These are phyloP conservation scores for Zalophus californianus DNA, from an alignment of 2,797 vertebrate genomes.

Conservation along the genomic window DNA sequence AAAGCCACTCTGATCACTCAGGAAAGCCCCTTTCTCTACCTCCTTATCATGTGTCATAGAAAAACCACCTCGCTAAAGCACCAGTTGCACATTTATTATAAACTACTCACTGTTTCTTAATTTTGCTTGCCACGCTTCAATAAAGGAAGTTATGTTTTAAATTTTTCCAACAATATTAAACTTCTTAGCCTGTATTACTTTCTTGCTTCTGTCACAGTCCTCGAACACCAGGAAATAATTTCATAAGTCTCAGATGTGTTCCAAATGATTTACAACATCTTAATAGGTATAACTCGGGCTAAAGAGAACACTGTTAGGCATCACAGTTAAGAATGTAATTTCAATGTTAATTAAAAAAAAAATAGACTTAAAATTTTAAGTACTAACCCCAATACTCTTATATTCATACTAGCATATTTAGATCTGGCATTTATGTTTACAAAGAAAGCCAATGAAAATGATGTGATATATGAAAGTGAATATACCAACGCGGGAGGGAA, in stretches of 20 bases:
- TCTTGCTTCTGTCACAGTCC: background rate
- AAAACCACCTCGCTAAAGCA: background rate
- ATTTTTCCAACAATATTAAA: background rate
- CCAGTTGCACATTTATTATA: background rate
- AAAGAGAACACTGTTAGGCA: background rate
- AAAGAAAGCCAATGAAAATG: background rate
- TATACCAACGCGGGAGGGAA: background rate
- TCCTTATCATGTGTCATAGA: background rate
- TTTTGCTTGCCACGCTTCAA: background rate
- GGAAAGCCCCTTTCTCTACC: background rate
- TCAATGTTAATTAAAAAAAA: background rate
- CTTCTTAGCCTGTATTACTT: background rate
- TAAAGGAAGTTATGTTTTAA: background rate
- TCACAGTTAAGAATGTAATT: conserved; percentile 11
- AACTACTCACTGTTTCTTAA: background rate
- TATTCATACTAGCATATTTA: background rate
- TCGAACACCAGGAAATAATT: conserved; percentile 1
- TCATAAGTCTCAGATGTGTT: background rate
- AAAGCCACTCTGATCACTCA: background rate
- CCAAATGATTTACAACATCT: background rate
- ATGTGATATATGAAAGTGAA: background rate
- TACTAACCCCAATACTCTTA: background rate
- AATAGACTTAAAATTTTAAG: background rate
- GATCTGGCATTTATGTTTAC: background rate
- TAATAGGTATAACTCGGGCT: background rate